Evolutionary conservation across 1,140 invertebrate genomes (phyloP).

Genomic region (Planococcus citri): DNA sequence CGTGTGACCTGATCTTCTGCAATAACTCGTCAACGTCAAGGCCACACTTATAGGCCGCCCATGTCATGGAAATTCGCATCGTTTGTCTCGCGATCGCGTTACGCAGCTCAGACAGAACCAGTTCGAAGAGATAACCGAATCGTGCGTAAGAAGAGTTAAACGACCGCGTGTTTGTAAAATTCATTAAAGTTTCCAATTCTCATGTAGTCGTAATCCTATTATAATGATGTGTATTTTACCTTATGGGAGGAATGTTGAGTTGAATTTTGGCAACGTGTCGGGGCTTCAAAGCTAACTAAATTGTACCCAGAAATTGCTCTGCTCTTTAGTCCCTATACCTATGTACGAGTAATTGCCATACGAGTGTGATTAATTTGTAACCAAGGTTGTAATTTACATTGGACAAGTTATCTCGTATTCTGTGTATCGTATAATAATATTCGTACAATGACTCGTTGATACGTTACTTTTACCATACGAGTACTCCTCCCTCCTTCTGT

Average conservation of each 20-base stretch:
- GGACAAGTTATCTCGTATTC: background rate
- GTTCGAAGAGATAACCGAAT: background rate
- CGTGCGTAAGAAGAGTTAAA: background rate
- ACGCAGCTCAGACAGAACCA: background rate
- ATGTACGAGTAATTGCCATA: background rate
- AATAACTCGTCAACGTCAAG: background rate
- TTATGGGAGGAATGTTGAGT: no score
- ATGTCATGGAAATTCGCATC: no score
- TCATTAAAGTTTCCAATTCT: no score
- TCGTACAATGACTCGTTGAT: background rate
- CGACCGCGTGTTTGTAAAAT: background rate
- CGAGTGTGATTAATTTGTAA: background rate
- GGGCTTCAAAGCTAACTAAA: background rate
- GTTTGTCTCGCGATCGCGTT: no score
- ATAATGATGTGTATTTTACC: no score
- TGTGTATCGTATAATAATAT: no score
- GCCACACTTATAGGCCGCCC: background rate
- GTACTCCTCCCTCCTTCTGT: no score
- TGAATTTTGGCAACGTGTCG: no score
- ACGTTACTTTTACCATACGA: no score
- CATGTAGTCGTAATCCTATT: no score
- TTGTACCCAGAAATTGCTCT: no score
- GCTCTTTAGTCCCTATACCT: no score
- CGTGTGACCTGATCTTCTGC: background rate
- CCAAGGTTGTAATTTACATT: background rate